A percentile compares a stretch with the other conserved stretches of the same genome.
These are phyloP conservation scores for Synanceia verrucosa DNA, from an alignment of 2,797 vertebrate genomes.

Conservation along the genomic window DNA sequence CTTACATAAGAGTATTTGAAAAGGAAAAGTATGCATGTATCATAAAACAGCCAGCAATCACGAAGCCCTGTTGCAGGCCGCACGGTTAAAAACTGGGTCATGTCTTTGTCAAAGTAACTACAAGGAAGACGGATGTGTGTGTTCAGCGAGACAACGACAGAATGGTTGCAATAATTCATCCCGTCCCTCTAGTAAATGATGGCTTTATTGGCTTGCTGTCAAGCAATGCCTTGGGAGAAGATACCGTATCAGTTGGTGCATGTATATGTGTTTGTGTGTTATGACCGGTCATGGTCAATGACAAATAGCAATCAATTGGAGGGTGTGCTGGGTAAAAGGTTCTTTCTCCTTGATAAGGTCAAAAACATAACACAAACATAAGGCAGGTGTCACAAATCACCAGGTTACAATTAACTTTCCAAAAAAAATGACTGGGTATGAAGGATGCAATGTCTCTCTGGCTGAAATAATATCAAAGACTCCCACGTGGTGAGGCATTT, in stretches of 20 bases:
- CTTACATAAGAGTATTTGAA: slow-evolving; percentile 42
- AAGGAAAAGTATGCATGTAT: slow-evolving; percentile 26
- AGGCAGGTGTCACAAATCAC: slow-evolving; percentile 22
- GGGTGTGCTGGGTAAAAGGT: slow-evolving; percentile 63
- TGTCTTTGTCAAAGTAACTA: slow-evolving; percentile 58
- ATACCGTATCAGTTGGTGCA: slow-evolving; percentile 67
- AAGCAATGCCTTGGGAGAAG: slow-evolving; percentile 66
- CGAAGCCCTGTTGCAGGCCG: slow-evolving; percentile 46
- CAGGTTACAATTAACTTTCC: slow-evolving; percentile 4
- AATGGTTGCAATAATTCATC: slow-evolving; percentile 67
- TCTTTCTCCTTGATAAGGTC: slow-evolving; percentile 38
- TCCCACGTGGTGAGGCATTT: slow-evolving; percentile 21
- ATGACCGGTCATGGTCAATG: slow-evolving; percentile 57
- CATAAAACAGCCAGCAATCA: slow-evolving; percentile 42
- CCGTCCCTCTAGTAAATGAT: slow-evolving; percentile 50
- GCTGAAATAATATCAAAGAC: slow-evolving; percentile 44
- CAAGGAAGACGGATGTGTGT: slow-evolving; percentile 44
- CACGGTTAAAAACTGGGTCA: slow-evolving; percentile 44
- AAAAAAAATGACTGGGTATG: slow-evolving; percentile 6
- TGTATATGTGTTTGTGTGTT: slow-evolving; percentile 39
- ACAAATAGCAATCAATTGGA: slow-evolving; percentile 68
- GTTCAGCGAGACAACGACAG: slow-evolving; percentile 50
- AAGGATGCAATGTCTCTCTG: slow-evolving; percentile 8
- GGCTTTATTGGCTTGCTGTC: slow-evolving; percentile 76
- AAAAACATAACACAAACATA: slow-evolving; percentile 42